These are phyloP conservation scores for Gymnoscelis rufifasciata DNA, from an alignment of 2,888 invertebrate genomes.

Conservation along the genomic window DNA sequence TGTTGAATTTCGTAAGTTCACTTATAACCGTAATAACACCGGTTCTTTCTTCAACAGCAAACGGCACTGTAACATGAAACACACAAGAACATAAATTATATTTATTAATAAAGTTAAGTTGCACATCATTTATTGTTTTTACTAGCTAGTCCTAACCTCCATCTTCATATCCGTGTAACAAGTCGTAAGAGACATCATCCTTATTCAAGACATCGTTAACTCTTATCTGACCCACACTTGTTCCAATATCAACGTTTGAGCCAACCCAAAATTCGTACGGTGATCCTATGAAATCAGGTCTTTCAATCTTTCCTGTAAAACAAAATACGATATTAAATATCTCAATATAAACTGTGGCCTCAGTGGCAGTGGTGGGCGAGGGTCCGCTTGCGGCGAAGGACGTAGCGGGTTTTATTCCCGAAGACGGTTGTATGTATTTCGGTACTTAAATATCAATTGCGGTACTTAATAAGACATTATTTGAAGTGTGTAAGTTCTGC, in stretches of 20 bases:
- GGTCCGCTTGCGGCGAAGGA: too few relatives aligned
- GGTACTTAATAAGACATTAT: too few relatives aligned
- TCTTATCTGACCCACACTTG: slow-evolving; percentile 91
- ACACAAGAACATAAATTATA: not conserved
- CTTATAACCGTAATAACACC: slow-evolving; percentile 93
- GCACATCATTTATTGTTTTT: too few relatives aligned
- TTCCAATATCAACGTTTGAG: slow-evolving; percentile 89
- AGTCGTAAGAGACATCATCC: slow-evolving; percentile 85
- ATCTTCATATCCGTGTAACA: slow-evolving; percentile 89
- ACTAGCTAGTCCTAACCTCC: slow-evolving; percentile 78
- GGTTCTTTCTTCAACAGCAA: slow-evolving; percentile 92
- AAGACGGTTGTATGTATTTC: too few relatives aligned
- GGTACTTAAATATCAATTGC: too few relatives aligned
- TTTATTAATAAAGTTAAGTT: too few relatives aligned
- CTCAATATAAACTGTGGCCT: too few relatives aligned
- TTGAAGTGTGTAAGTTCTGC: too few relatives aligned
- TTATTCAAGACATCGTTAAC: slow-evolving; percentile 85
- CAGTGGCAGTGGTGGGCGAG: too few relatives aligned
- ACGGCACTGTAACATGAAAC: slow-evolving; percentile 83
- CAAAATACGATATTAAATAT: not conserved
- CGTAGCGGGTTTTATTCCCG: too few relatives aligned
- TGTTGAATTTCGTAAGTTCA: slow-evolving; percentile 83
- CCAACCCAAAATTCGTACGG: slow-evolving; percentile 96
- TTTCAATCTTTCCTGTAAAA: slow-evolving; percentile 71
- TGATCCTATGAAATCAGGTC: slow-evolving; percentile 89